phyloP scores from a whole-genome alignment of 1,140 invertebrate genomes.

The Drosophila miranda region DNA sequence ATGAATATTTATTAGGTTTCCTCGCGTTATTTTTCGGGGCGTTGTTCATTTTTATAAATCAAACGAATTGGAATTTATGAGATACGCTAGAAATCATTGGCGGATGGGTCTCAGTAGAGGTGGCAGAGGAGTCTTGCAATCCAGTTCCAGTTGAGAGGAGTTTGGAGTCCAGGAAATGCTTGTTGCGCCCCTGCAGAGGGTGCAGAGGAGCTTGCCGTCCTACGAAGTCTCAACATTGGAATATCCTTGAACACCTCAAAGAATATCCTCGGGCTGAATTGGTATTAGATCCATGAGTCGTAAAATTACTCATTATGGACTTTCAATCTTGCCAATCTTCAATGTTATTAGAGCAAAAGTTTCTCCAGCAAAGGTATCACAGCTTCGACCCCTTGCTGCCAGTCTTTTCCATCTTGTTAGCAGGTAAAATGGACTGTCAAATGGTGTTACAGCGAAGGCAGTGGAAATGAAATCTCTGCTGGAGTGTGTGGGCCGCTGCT shows the following conservation, averaged over 20 bases:
- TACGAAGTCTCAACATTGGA: no score
- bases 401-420: constrained; percentile 45
- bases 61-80: constrained; percentile 46
- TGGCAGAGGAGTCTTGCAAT: neutral
- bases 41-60: constrained; percentile 75
- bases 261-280: no score
- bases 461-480: no score
- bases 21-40: constrained; percentile 47
- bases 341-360: no score
- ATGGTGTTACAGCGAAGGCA: constrained; percentile 46
- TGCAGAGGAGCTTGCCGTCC: no score
- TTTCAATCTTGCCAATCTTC: no score
- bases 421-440: constrained; percentile 73
- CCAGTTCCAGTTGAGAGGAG: constrained; percentile 10
- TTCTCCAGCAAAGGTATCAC: no score
- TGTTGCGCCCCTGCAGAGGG: neutral
- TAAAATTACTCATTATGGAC: no score
- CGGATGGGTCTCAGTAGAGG: neutral
- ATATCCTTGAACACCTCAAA: no score
- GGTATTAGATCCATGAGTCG: no score
- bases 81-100: constrained; percentile 27
- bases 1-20: constrained; percentile 71
- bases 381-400: no score
- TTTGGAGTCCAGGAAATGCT: constrained; percentile 30
- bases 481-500: constrained; percentile 6